Evolutionary conservation across 1,140 invertebrate species (phyloP).

Genomic region (Caenorhabditis remanei): DNA sequence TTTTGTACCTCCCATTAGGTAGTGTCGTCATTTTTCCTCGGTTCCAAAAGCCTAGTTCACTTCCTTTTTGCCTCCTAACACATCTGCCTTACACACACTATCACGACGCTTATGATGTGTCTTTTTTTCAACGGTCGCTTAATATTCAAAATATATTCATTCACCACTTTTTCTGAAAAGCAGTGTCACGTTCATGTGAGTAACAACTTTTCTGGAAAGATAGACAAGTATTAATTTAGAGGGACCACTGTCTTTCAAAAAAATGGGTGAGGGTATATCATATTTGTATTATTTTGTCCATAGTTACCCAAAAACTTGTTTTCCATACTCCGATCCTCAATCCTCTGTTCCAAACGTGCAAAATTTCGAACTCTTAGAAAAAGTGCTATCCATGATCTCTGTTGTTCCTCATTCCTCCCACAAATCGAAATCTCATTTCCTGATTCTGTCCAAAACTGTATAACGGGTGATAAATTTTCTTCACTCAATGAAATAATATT

Average conservation of each 20-base stretch:
- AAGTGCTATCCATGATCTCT: too few species aligned
- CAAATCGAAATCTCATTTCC: not conserved
- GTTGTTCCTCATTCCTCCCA: too few species aligned
- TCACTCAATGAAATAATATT: conserved; percentile 3
- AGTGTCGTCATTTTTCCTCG: not conserved
- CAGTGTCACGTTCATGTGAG: not conserved
- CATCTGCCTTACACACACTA: conserved; percentile 10
- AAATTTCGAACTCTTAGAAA: not conserved
- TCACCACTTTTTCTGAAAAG: conserved; percentile 6
- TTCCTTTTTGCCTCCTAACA: not conserved
- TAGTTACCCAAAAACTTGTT: not conserved
- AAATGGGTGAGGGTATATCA: too few species aligned
- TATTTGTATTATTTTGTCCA: too few species aligned
- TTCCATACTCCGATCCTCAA: too few species aligned
- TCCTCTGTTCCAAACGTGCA: not conserved
- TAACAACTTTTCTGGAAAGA: not conserved
- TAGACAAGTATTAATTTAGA: too few species aligned
- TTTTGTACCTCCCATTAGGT: not conserved
- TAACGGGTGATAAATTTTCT: not conserved
- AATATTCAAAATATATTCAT: conserved; percentile 56
- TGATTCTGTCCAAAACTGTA: not conserved
- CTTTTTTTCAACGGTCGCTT: conserved; percentile 15
- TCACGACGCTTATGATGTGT: conserved; percentile 20
- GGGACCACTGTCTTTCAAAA: too few species aligned
- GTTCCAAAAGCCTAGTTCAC: not conserved